Base-by-base conservation (phyloP, 2,113 vertebrate genomes). In the Sinocyclocheilus anophthalmus region DNA sequence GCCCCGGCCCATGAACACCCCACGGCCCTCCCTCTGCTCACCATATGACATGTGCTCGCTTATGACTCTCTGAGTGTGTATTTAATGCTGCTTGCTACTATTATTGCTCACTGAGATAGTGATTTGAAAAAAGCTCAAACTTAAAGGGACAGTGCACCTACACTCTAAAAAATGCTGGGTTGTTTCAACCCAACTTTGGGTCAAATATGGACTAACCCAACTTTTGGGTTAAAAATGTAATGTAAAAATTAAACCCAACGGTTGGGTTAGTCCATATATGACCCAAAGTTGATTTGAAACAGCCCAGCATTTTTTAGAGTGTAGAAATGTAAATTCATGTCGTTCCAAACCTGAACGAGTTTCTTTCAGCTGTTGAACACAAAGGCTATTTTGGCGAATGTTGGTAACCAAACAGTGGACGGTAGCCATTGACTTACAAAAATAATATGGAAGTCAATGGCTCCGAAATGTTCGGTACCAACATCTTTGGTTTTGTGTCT, bases 11-110 rank as follows among this genome's bases (percentile, higher is more conserved):
- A 5, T 55, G 14, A 30, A 55, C 75, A 55, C 48, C 75, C 75
- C 13, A 30, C 76, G 73, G 73, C 73, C 73, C 73, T 50, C 73
- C 69, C 73, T 76, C 45, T n/a, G 6, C 39, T 45, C 39, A n/a
- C n/a, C 42, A 48, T 48, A 14, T 42, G 42, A 48, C 73, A 76
- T 4, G 10, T 37, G 65, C 65, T 69, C 26, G 26, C 26, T 33
- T 18, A 33, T 16, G 65, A 33, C 26, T 72, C 18, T 37, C 8
- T 42, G 70, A 12, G 9, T 12, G 42, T 2, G 72, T 0, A 2
- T 55, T 77, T 77, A 77, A 77, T 77, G 76, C 26, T 55, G 76
- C 26, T 77, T 12, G 37, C 69, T 72, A 12, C 9, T 12, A 12
- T n/a, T 39, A 39, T 11, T 72, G 37, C 69, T 39, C 7, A 69